Percentiles rank a stretch among this genome's conserved stretches.
These are phyloP conservation scores for Kryptolebias marmoratus DNA, from an alignment of 2,113 vertebrate genomes.

Conservation along the genomic window DNA sequence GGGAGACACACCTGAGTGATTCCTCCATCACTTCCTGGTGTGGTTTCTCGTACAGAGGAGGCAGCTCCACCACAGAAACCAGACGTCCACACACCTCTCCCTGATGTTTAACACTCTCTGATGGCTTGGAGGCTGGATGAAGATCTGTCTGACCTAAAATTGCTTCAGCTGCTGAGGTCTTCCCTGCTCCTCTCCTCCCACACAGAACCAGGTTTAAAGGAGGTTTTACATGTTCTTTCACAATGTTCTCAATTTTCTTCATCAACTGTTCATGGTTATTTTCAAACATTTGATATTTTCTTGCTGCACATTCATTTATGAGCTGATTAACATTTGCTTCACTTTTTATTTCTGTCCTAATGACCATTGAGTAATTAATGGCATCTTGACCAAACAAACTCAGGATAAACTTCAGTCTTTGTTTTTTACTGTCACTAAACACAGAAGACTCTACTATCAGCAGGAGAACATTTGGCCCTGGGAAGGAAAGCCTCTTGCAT, in stretches of 20 bases:
- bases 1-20: constrained; percentile 14
- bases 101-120: constrained; percentile 31
- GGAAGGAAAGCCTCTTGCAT: constrained; percentile 7
- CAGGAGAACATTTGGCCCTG: constrained; percentile 48
- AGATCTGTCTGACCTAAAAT: constrained; percentile 28
- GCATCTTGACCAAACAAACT: constrained; percentile 15
- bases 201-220: constrained; percentile 53
- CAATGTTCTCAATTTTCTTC: neutral
- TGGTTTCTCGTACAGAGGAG: constrained; percentile 31
- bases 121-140: constrained; percentile 8
- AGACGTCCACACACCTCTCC: constrained; percentile 5
- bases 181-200: constrained; percentile 41
- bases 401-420: neutral
- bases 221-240: neutral
- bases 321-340: neutral
- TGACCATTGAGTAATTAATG: constrained; percentile 23
- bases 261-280: neutral
- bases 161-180: constrained; percentile 30
- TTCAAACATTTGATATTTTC: neutral
- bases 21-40: neutral
- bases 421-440: constrained; percentile 5
- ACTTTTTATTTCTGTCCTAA: neutral
- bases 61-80: constrained; percentile 21
- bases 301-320: constrained; percentile 21
- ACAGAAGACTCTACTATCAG: constrained; percentile 13